Evolutionary conservation across 2,888 invertebrate species (phyloP).

Genomic region (Leistus spinibarbis): DNA sequence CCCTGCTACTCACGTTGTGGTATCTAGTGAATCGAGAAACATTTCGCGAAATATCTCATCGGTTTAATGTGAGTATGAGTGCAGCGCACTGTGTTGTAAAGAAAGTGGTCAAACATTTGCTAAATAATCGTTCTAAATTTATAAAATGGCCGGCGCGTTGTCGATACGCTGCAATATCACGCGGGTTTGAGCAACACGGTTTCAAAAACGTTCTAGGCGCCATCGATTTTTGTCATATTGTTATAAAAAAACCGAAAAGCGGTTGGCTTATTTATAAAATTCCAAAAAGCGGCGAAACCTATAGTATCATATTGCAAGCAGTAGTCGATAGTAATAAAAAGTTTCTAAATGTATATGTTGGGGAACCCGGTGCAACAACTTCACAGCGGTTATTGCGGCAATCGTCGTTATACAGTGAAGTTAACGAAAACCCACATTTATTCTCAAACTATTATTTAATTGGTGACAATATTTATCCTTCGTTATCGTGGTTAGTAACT

Average conservation of each 20-base stretch:
- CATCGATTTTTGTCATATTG: constrained; percentile 43
- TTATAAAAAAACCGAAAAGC: constrained; percentile 41
- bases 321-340: constrained; percentile 45
- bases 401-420: constrained; percentile 39
- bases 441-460: constrained; percentile 20
- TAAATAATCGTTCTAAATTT: background rate
- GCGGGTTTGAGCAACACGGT: background rate
- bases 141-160: background rate
- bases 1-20: constrained; percentile 37
- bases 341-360: constrained; percentile 44
- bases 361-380: constrained; percentile 46
- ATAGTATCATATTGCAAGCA: constrained; percentile 44
- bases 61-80: constrained; percentile 40
- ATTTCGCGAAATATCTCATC: constrained; percentile 35
- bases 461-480: constrained; percentile 41
- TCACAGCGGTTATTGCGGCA: constrained; percentile 43
- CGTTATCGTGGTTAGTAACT: constrained; percentile 39
- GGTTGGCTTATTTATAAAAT: constrained; percentile 42
- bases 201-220: constrained; percentile 41
- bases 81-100: constrained; percentile 30
- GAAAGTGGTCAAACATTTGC: background rate
- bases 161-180: background rate
- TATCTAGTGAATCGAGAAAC: constrained; percentile 40
- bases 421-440: background rate
- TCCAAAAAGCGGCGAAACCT: constrained; percentile 31